These are phyloP conservation scores for Synodontis membranacea DNA, from an alignment of 2,113 vertebrate genomes.

Conservation along the genomic window DNA sequence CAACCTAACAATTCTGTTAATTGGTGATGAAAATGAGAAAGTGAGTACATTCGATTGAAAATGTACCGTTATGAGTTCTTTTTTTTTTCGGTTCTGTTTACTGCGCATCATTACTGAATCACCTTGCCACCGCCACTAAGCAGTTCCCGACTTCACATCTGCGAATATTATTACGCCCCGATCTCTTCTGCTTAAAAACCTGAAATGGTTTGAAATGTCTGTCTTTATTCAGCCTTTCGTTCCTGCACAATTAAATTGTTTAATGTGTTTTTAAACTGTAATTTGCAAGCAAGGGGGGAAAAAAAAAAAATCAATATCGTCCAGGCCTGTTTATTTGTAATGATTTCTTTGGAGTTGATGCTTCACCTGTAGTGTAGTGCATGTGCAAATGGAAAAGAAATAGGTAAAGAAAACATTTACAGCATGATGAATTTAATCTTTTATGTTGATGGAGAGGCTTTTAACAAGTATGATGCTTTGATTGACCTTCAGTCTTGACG, in stretches of 20 bases:
- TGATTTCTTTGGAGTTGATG: background rate
- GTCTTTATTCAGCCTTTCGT: background rate
- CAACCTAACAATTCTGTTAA: too few species aligned
- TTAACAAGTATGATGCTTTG: background rate
- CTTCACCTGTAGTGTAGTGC: background rate
- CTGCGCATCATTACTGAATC: background rate
- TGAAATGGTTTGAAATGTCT: background rate
- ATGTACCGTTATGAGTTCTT: background rate
- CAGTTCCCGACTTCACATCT: background rate
- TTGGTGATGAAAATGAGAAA: background rate
- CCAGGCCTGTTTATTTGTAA: background rate
- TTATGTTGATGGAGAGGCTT: background rate
- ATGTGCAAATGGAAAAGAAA: background rate
- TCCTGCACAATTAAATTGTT: background rate
- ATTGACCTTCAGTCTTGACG: background rate
- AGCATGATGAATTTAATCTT: background rate
- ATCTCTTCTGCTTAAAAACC: background rate
- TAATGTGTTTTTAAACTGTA: background rate
- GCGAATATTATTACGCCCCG: background rate
- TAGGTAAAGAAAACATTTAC: background rate
- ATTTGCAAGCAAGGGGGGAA: background rate
- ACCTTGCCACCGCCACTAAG: background rate
- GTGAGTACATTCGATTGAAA: background rate
- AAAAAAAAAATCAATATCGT: background rate
- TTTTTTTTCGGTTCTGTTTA: background rate